Base-by-base conservation (phyloP, 53 echinoderm and acorn worm genomes). In the Echinometra lucunter region DNA sequence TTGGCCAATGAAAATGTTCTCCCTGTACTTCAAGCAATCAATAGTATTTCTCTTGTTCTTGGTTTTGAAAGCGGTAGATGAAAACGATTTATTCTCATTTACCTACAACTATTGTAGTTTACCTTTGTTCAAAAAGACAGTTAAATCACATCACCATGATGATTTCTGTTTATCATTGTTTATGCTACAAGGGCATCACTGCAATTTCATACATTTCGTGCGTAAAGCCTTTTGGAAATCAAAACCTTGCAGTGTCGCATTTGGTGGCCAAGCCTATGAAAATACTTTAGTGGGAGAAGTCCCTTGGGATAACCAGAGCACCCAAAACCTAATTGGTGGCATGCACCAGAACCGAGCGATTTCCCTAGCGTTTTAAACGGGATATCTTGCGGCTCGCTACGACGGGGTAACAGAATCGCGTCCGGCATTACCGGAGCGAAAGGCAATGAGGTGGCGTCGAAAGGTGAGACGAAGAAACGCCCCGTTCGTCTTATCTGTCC, bases 361-460 rank as follows among this genome's bases (percentile, higher is more conserved):
- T 85, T 85, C 85, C 85, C 85, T 1, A 85, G 85, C 85, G 85
- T 85, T 85, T 85, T 85, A 47, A 85, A 85, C 28, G 30, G 85
- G 85, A 85, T 85, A 85, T 21, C 85, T 49, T 49, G 85, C 85
- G 85, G 85, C 85, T 85, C 49, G 47, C 85, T 85, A 85, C 85
- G 85, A 30, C 27, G n/a, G 28, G n/a, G 85, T 85, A 85, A 85
- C 47, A 85, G 85, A 85, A 85, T 85, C 85, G 47, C 85, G 47
- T n/a, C 85, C 85, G 47, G 85, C 49, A 85, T 85, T 85, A 85
- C 49, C 47, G 85, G 45, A 19, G 49, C 85, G 85, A 85, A 85
- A 85, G 49, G 27, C 85, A 85, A 85, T 85, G 85, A 85, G 85
- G 30, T 45, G 85, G 85, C 85, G 85, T 85, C 85, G 85, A 85